Base-by-base conservation (phyloP, 53 echinoderm and acorn worm genomes). In the Crossaster papposus region DNA sequence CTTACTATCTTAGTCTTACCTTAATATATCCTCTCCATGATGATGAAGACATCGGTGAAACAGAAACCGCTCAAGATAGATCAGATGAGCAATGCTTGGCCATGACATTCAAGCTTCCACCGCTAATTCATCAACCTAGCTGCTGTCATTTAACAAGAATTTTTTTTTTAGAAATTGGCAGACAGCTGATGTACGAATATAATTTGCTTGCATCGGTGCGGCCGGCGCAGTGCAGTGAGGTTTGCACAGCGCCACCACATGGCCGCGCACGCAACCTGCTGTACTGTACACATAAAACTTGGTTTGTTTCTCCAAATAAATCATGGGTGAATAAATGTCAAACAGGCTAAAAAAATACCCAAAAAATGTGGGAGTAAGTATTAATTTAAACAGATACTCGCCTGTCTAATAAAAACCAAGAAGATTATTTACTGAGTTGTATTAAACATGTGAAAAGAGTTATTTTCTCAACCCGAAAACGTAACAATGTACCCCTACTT, bases 101-200 rank as follows among this genome's bases (percentile, higher is more conserved):
- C 84, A 84, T 84, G 84, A 84, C 84, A 51, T 52, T 18, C 17
- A 26, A 73, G 37, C 54, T 30, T 50, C 44, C 51, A 26, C 1
- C 28, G 73, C 50, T 72, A 84, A 52, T 84, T 54, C 73, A 71
- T 84, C 72, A 84, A 84, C 84, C 51, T 84, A 30, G 37, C 73
- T 71, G 2, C 70, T 35, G 29, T 71, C 30, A 30, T 71, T 71
- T 13, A 28, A 30, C 29, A 22, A 71, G 72, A 71, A n/a, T n/a
- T n/a, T n/a, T n/a, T n/a, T n/a, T n/a, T n/a, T n/a, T n/a, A n/a
- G n/a, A n/a, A n/a, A n/a, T n/a, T n/a, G n/a, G n/a, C n/a, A n/a
- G n/a, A n/a, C n/a, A n/a, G n/a, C n/a, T n/a, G n/a, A n/a, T n/a
- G n/a, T n/a, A n/a, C n/a, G n/a, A n/a, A n/a, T n/a, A n/a, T n/a